Evolutionary conservation across 2,797 vertebrate species (phyloP).

Genomic region (Mastacembelus armatus): DNA sequence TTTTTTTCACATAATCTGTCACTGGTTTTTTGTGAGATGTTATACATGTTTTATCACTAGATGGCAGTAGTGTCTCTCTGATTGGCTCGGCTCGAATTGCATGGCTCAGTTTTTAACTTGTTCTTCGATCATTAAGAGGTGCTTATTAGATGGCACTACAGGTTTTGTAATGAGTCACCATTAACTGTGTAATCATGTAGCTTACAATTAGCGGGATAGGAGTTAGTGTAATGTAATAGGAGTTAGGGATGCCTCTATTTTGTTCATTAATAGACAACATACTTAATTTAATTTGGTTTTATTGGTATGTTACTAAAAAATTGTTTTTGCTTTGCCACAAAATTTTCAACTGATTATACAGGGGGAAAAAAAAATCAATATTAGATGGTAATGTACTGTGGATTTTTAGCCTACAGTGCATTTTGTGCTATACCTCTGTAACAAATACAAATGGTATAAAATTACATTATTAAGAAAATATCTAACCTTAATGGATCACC

Average conservation of each 20-base stretch:
- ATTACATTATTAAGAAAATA: not conserved
- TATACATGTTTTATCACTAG: slow-evolving; percentile 40
- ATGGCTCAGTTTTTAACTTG: not conserved
- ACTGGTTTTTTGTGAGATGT: slow-evolving; percentile 41
- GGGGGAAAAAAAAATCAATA: too few relatives aligned
- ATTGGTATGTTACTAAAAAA: too few relatives aligned
- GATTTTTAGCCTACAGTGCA: not conserved
- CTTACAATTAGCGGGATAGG: too few relatives aligned
- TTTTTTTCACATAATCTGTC: slow-evolving; percentile 63
- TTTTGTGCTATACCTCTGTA: not conserved
- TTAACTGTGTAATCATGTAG: too few relatives aligned
- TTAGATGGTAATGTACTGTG: not conserved
- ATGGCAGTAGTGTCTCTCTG: slow-evolving; percentile 43
- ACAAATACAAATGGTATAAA: not conserved
- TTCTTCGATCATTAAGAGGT: not conserved
- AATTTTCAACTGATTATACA: too few relatives aligned
- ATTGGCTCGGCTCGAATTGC: not conserved
- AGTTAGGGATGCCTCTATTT: too few relatives aligned
- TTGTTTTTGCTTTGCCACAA: not conserved
- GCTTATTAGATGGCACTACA: not conserved
- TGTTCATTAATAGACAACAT: too few relatives aligned
- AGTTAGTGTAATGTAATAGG: too few relatives aligned
- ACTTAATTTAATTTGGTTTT: too few relatives aligned
- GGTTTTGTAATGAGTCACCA: not conserved
- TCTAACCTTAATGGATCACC: not conserved